Base-by-base conservation (phyloP, 2,113 vertebrate species). In the Ranitomeya variabilis region DNA sequence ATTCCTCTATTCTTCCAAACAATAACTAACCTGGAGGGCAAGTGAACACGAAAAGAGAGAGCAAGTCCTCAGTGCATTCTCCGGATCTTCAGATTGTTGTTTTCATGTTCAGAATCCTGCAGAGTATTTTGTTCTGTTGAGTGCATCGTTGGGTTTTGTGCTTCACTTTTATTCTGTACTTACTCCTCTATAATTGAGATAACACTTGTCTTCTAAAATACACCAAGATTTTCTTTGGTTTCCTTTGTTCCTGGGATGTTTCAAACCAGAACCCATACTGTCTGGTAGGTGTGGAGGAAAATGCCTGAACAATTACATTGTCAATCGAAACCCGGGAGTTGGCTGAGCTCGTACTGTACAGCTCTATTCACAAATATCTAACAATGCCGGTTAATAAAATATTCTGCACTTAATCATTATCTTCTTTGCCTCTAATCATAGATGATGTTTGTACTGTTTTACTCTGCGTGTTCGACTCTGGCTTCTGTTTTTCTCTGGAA, bases 121-220 rank as follows among this genome's bases (percentile, higher is more conserved):
- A 1, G 85, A 62, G 31, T 62, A 52, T 78, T 86, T 86, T 64
- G 71, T 77, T 77, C 83, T 45, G 67, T 85, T 85, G 69, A 85
- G 83, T 85, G 69, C 83, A 71, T 81, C 23, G 21, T 45, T 81
- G 64, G 3, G 37, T 76, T 71, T 87, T 80, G 23, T 69, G n/a
- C 15, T 9, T 5, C 18, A 52, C 60, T 81, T 66, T 78, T 78
- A 52, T 66, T 71, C 57, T 26, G 4, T 15, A 69, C 76, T 80
- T 54, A 87, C 54, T 80, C 60, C 51, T 57, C 57, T 87, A 71
- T 81, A 80, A 87, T 80, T 87, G 62, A 55, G 51, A 87, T 80
- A 81, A 81, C 64, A 69, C 64, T 87, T 69, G 86, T 87, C 86
- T 87, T 86, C 66, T 26, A 87, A 87, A 52, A 67, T 74, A 26